Evolutionary conservation across 1,140 invertebrate genomes (phyloP).

Genomic region (Leptinotarsa defecta): DNA sequence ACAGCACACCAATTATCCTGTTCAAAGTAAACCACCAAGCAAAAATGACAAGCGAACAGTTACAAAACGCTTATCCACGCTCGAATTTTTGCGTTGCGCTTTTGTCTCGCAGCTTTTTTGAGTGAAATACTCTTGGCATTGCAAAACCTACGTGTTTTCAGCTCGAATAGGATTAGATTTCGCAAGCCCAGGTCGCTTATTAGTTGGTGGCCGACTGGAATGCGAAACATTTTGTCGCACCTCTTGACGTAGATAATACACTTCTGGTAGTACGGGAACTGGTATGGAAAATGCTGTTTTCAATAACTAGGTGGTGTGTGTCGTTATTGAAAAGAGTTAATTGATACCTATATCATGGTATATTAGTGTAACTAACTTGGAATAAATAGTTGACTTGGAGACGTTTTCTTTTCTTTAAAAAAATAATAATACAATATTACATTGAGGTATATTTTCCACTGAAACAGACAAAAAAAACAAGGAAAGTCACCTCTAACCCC

Average conservation of each 20-base stretch:
- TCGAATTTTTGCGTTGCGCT: neutral
- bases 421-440: too few relatives aligned
- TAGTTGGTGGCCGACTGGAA: neutral
- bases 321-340: too few relatives aligned
- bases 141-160: slow-evolving; percentile 4
- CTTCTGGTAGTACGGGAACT: neutral
- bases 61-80: slow-evolving; percentile 8
- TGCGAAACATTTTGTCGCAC: neutral
- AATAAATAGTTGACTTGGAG: too few relatives aligned
- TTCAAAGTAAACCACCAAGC: neutral
- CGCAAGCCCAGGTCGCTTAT: neutral
- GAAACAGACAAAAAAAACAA: too few relatives aligned
- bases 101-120: slow-evolving; percentile 5
- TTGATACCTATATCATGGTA: too few relatives aligned
- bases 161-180: neutral
- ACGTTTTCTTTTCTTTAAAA: too few relatives aligned
- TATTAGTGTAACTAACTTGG: too few relatives aligned
- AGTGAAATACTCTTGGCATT: slow-evolving; percentile 2
- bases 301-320: too few relatives aligned
- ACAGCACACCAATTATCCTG: neutral
- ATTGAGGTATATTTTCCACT: too few relatives aligned
- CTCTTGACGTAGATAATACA: slow-evolving; percentile 2
- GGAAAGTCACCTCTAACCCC: too few relatives aligned
- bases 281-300: neutral
- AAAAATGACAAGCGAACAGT: slow-evolving; percentile 3